These are phyloP conservation scores for Sebastes trivittatus DNA, from an alignment of 2,797 vertebrate species.

Conservation along the genomic window DNA sequence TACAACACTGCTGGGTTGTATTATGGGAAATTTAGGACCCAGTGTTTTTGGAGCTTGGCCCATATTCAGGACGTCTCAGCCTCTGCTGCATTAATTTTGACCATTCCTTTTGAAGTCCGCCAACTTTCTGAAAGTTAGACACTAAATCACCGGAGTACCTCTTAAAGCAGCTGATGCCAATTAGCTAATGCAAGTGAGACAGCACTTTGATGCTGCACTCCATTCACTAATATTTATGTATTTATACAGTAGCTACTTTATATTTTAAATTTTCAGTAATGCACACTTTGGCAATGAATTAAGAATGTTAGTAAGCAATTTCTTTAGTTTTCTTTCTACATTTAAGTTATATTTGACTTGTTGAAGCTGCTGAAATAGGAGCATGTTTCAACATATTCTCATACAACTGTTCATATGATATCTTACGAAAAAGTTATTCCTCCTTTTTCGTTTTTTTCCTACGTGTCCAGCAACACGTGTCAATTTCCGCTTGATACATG, in stretches of 20 bases:
- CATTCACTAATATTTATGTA: background rate
- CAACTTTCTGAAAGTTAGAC: conserved; percentile 16
- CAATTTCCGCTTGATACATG: no score
- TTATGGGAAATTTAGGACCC: background rate
- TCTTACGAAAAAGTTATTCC: no score
- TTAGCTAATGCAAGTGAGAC: background rate
- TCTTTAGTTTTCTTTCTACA: background rate
- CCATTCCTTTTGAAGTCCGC: background rate
- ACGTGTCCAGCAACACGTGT: no score
- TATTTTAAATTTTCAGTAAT: background rate
- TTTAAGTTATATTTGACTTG: background rate
- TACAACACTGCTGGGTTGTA: background rate
- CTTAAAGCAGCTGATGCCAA: background rate
- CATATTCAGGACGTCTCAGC: background rate
- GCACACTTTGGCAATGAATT: background rate
- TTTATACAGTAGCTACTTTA: background rate
- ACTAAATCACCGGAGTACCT: background rate
- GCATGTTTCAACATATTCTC: background rate
- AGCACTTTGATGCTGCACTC: background rate
- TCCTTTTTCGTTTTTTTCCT: no score
- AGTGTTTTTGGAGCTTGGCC: background rate
- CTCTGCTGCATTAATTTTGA: background rate
- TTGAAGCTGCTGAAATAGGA: background rate
- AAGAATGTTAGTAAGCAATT: background rate
- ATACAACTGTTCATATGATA: no score